Base-by-base conservation (phyloP, 2,888 invertebrate genomes). In the Monopis laevigella region DNA sequence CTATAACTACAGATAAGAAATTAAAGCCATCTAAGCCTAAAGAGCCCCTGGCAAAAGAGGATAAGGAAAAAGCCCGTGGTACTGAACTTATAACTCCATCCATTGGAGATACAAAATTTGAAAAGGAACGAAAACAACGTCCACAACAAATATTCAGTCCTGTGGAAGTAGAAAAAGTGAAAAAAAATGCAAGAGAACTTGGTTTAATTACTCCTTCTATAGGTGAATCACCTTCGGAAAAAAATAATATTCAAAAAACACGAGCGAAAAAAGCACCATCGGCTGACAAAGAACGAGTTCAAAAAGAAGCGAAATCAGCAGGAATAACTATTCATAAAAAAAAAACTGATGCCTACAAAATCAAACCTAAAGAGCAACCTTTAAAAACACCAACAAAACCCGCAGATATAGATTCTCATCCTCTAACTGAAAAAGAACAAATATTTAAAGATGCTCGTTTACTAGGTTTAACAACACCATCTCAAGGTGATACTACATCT, bases 91-190 rank as follows among this genome's bases (percentile, higher is more conserved):
- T 29, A 11, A 29, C 29, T 10, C 12, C 29, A n/a, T 41, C 57
- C 8, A 48, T 51, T 43, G 55, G 56, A 0, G 58, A 59, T 49
- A 40, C 56, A 18, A 45, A 51, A 1, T 46, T 45, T 14, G 43
- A 57, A 45, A 52, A 1, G 17, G 57, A 39, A 55, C 46, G 11
- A 55, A 52, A 39, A 41, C 51, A 5, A 43, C 32, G 7, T 43
- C 44, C 48, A 2, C 49, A 44, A 16, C 43, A 44, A 27, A 2
- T 44, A 48, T 32, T 43, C 48, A 12, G 14, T 0, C 35, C 32
- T 8, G 45, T 30, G 13, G 48, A 39, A 42, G 30, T 10, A 12
- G 29, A 29, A 46, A 28, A 48, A 45, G 41, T 42, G 43, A n/a
- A 27, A 42, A 21, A 40, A 41, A 38, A 29, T 11, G 44, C 47